These are phyloP conservation scores for Sterrhoptilus dennistouni DNA, from an alignment of 2,113 vertebrate species.

Conservation along the genomic window DNA sequence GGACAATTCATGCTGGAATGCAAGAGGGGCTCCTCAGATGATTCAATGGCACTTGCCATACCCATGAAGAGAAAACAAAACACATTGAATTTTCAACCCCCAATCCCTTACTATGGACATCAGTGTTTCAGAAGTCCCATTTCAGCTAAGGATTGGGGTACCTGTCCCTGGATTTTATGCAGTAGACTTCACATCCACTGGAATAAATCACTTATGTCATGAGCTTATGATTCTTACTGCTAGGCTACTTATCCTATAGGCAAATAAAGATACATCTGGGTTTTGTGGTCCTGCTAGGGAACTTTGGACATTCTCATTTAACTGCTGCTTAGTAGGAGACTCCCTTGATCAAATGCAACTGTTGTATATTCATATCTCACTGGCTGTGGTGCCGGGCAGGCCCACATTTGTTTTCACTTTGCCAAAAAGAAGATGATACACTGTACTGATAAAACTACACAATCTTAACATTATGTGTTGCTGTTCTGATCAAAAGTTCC, in stretches of 20 bases:
- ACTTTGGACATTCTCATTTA: neutral
- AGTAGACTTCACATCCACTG: neutral
- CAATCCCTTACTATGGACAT: neutral
- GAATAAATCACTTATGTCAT: neutral
- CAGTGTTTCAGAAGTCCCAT: neutral
- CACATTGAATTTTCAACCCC: neutral
- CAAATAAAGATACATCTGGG: rapidly evolving
- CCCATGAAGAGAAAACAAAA: neutral
- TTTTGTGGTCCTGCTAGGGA: neutral
- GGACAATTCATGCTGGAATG: neutral
- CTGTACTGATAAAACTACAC: neutral
- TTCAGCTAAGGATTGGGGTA: neutral
- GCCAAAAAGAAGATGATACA: neutral
- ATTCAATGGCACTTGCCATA: neutral
- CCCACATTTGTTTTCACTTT: neutral
- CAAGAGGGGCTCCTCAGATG: neutral
- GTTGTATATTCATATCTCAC: neutral
- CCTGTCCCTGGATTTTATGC: neutral
- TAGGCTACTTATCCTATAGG: neutral
- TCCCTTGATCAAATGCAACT: neutral
- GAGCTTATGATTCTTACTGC: neutral
- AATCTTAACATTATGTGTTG: neutral
- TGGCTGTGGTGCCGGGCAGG: neutral
- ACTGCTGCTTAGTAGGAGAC: neutral
- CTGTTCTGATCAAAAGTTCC: neutral